phyloP scores from a whole-genome alignment of 2,888 invertebrate species.

The Holacanthella duospinosa region DNA sequence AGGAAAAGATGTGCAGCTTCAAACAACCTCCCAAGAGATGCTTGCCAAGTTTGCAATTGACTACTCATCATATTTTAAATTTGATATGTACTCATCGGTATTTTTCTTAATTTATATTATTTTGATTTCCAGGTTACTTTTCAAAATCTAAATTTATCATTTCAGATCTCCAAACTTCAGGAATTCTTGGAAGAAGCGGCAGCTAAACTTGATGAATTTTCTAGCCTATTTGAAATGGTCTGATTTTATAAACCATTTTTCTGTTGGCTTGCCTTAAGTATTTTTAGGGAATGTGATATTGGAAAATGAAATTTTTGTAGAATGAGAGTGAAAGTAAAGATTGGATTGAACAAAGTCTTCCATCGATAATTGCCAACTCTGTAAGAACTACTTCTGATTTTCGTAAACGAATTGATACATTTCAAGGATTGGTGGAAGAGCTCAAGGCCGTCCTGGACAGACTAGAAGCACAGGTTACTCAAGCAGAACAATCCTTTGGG shows the following conservation, averaged over 20 bases:
- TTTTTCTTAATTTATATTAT: background rate
- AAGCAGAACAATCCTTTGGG: slow-evolving; percentile 7
- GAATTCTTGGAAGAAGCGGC: slow-evolving; percentile 34
- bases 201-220: slow-evolving; percentile 34
- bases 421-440: slow-evolving; percentile 24
- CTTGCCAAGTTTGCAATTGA: background rate
- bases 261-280: too few relatives aligned
- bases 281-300: background rate
- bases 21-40: too few relatives aligned
- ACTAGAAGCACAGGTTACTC: slow-evolving; percentile 16
- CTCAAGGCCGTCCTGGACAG: slow-evolving; percentile 25
- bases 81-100: background rate
- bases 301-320: slow-evolving; percentile 19
- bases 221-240: slow-evolving; percentile 36
- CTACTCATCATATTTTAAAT: background rate
- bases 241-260: slow-evolving; percentile 1
- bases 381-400: slow-evolving; percentile 16
- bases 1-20: too few relatives aligned
- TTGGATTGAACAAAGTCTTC: slow-evolving; percentile 23
- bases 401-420: slow-evolving; percentile 14
- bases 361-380: background rate
- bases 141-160: background rate
- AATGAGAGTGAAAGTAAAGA: slow-evolving; percentile 27
- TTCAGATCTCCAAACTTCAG: slow-evolving; percentile 30
- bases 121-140: background rate